Conservation (phyloP, 2,113 vertebrate species). For the Polypterus bichir region DNA sequence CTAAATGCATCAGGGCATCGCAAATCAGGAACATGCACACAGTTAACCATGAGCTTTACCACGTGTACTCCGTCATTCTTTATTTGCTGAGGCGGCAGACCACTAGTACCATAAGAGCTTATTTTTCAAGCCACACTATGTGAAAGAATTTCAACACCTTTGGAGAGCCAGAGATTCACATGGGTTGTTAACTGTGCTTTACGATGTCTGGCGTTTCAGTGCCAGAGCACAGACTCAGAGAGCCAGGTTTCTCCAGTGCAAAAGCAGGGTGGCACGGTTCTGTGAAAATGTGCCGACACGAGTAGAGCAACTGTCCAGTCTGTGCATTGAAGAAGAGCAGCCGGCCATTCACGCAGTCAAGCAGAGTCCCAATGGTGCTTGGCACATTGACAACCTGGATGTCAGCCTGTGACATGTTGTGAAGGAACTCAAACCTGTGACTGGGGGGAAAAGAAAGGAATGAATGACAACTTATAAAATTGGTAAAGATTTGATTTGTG, state of each 20-base stretch:
- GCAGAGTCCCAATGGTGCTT: conserved; percentile 61
- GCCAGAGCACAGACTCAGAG: conserved; percentile 58
- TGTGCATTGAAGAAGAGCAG: conserved; percentile 78
- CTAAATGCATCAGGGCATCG: too few species aligned
- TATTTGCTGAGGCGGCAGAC: too few species aligned
- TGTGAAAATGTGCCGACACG: conserved; percentile 58
- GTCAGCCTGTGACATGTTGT: conserved; percentile 50
- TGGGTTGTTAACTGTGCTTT: conserved; percentile 52
- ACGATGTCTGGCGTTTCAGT: conserved; percentile 68
- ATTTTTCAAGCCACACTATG: too few species aligned
- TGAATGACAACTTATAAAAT: neutral
- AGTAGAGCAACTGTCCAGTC: conserved; percentile 65
- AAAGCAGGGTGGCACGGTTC: conserved; percentile 64
- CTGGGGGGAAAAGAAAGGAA: conserved; percentile 27
- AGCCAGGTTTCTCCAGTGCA: conserved; percentile 69
- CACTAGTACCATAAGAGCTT: too few species aligned
- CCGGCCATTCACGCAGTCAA: conserved; percentile 63
- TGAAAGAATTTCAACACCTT: too few species aligned
- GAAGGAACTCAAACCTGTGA: conserved; percentile 73
- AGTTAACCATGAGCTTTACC: too few species aligned
- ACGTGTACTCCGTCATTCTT: too few species aligned
- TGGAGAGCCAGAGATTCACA: too few species aligned
- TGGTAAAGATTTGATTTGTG: too few species aligned
- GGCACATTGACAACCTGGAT: conserved; percentile 56
- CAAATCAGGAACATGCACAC: too few species aligned